Evolutionary conservation across 2,113 vertebrate genomes (phyloP).

Genomic region (Hippolais icterina): DNA sequence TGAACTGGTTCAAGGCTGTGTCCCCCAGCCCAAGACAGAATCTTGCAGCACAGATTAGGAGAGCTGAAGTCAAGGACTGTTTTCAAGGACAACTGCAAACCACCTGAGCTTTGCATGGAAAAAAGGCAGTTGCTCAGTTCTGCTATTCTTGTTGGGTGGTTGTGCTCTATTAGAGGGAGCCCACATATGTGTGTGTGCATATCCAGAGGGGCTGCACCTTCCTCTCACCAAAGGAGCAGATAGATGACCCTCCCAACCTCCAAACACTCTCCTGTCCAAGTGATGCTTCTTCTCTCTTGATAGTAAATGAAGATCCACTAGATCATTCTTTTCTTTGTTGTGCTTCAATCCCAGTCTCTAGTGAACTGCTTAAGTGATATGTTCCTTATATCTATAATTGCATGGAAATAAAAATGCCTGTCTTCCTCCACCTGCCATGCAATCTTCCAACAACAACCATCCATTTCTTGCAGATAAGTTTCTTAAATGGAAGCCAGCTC

Average conservation of each 20-base stretch:
- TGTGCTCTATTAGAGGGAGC: not conserved
- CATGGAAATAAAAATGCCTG: not conserved
- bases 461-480: not conserved
- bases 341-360: not conserved
- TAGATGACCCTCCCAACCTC: not conserved
- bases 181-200: accelerated
- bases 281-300: not conserved
- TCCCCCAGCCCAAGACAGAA: not conserved
- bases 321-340: not conserved
- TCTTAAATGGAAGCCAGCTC: not conserved
- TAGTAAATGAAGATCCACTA: not conserved
- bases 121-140: not conserved
- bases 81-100: not conserved
- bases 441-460: not conserved
- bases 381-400: not conserved
- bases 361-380: not conserved
- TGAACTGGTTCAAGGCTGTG: not conserved
- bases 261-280: not conserved
- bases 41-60: not conserved
- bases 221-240: not conserved
- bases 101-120: not conserved
- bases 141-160: not conserved
- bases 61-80: not conserved
- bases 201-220: not conserved
- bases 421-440: not conserved